Percentiles rank a stretch among this genome's conserved stretches.
Evolutionary conservation across 2,888 invertebrate species (phyloP).

Genomic region (Parnassius orleans): DNA sequence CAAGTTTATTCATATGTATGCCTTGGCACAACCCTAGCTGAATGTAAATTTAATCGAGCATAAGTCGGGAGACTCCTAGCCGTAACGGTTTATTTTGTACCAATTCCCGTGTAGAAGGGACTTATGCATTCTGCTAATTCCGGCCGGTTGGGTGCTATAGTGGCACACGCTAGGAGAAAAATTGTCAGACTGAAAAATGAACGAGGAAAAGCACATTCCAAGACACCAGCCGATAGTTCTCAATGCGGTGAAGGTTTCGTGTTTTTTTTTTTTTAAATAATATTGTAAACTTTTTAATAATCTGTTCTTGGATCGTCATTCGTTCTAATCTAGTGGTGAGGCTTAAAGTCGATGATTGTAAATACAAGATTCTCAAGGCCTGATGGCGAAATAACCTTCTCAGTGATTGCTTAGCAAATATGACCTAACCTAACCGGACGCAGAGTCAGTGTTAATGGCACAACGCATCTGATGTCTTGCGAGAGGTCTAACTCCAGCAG

Average conservation of each 20-base stretch:
- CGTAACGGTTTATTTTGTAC: constrained; percentile 1
- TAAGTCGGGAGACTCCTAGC: background rate
- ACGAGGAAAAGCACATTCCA: background rate
- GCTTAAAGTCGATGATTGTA: no score
- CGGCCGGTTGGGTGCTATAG: constrained; percentile 16
- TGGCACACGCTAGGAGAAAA: constrained; percentile 9
- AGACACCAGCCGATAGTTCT: background rate
- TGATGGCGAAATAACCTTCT: no score
- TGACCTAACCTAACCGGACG: no score
- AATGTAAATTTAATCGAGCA: constrained; percentile 1
- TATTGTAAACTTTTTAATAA: no score
- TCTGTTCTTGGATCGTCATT: no score
- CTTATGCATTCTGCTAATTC: constrained; percentile 13
- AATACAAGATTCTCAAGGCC: no score
- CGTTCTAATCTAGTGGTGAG: no score
- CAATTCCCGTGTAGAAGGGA: background rate
- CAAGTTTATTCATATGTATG: no score
- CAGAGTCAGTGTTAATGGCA: no score
- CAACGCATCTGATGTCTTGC: no score
- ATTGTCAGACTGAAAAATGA: background rate
- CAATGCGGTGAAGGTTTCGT: constrained; percentile 8
- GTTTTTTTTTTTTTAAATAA: background rate
- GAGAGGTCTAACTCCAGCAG: no score
- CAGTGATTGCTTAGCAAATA: no score
- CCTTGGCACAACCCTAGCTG: constrained; percentile 12